Evolutionary conservation across 92 coral and sea anemone species (phyloP).

Genomic region (Zoanthus solanderi): DNA sequence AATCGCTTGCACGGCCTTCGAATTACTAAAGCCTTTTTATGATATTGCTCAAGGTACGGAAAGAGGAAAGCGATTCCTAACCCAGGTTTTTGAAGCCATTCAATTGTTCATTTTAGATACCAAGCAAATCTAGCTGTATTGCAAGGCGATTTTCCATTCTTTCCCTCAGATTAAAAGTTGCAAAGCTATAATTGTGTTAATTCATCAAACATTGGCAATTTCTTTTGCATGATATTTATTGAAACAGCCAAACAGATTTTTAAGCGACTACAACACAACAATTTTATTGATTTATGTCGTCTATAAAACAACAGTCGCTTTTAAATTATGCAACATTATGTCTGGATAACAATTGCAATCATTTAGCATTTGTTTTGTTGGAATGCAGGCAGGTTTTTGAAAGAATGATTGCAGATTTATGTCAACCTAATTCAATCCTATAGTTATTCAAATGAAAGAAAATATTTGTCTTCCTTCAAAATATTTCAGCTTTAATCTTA

Average conservation of each 20-base stretch:
- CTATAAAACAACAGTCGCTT: conserved; percentile 1
- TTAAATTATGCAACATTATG: neutral
- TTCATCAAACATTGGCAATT: conserved; percentile 6
- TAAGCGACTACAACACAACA: neutral
- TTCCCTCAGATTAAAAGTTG: conserved; percentile 3
- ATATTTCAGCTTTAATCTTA: neutral
- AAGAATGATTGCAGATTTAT: neutral
- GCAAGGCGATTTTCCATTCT: neutral
- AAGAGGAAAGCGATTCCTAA: neutral
- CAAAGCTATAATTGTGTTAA: neutral
- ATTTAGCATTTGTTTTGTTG: neutral
- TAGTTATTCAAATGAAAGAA: neutral
- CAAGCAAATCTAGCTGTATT: neutral
- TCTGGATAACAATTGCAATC: neutral
- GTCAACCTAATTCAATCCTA: neutral
- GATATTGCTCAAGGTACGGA: neutral
- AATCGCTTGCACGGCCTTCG: neutral
- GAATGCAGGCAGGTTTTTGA: neutral
- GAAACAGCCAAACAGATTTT: conserved; percentile 27
- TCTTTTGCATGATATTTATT: conserved; percentile 16
- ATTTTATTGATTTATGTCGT: conserved; percentile 23
- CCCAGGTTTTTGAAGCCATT: conserved; percentile 12
- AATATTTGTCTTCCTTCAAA: neutral
- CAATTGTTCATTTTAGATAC: conserved; percentile 23
- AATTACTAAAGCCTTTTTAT: neutral